phyloP scores from a whole-genome alignment of 2,888 invertebrate genomes.

The Bedellia somnulentella region DNA sequence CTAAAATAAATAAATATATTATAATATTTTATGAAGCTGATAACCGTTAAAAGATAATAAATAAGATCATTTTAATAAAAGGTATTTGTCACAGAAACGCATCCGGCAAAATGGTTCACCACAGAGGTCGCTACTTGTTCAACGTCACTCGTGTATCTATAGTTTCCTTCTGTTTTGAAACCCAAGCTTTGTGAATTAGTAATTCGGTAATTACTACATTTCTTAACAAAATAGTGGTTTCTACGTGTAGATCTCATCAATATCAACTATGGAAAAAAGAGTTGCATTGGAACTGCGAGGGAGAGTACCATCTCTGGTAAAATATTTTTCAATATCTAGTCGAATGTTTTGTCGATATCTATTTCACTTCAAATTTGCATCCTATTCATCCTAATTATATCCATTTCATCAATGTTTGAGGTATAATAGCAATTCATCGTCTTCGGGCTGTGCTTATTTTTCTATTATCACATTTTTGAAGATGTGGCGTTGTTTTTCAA shows the following conservation, averaged over 20 bases:
- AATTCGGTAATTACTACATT: constrained; percentile 37
- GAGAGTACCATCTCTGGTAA: constrained; percentile 87
- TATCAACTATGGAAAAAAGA: constrained; percentile 83
- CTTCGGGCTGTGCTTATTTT: too few species aligned
- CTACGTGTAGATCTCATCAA: constrained; percentile 24
- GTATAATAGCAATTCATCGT: too few species aligned
- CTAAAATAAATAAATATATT: too few species aligned
- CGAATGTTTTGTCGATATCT: constrained; percentile 61
- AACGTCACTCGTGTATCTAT: constrained; percentile 59
- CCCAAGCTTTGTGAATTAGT: constrained; percentile 56
- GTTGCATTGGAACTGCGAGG: constrained; percentile 94
- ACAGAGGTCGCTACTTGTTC: constrained; percentile 46
- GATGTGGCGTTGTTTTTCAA: constrained; percentile 49
- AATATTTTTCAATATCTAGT: constrained; percentile 34
- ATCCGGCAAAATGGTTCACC: constrained; percentile 34
- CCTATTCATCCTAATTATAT: too few species aligned
- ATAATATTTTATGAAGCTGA: too few species aligned
- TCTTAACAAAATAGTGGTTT: constrained; percentile 30
- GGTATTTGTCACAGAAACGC: constrained; percentile 19
- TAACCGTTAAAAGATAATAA: too few species aligned
- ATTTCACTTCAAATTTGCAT: constrained; percentile 35
- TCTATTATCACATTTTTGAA: too few species aligned
- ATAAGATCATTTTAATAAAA: too few species aligned
- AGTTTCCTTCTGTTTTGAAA: constrained; percentile 64
- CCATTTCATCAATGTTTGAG: too few species aligned